These are phyloP conservation scores for Zaprionus bogoriensis DNA, from an alignment of 2,888 invertebrate genomes.

Conservation along the genomic window DNA sequence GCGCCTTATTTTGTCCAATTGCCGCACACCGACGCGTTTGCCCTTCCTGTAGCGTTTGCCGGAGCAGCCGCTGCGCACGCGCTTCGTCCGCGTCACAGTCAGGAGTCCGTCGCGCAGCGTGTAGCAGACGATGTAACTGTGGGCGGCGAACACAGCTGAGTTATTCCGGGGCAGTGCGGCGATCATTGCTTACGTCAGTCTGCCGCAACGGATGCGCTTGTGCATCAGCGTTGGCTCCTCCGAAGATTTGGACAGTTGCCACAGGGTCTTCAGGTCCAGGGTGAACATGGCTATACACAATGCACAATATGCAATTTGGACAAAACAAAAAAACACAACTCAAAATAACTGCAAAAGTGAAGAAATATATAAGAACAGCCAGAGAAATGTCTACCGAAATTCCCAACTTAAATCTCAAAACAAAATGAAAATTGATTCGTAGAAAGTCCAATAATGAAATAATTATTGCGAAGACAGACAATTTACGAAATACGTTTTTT, in stretches of 20 bases:
- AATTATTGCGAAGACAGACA: too few species aligned
- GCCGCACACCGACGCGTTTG: not conserved
- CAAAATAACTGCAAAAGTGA: not conserved
- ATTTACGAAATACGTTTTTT: too few species aligned
- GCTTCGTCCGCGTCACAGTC: constrained; percentile 17
- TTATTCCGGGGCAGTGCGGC: not conserved
- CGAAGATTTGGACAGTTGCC: constrained; percentile 20
- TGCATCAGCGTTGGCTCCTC: not conserved
- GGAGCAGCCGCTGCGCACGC: not conserved
- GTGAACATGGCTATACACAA: constrained; percentile 18
- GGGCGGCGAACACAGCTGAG: too few species aligned
- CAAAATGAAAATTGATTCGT: too few species aligned
- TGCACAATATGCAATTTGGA: constrained; percentile 35
- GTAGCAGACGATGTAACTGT: constrained; percentile 43
- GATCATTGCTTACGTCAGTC: constrained; percentile 30
- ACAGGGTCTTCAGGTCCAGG: constrained; percentile 39
- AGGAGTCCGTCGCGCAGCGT: constrained; percentile 24
- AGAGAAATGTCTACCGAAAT: not conserved
- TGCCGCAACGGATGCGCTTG: constrained; percentile 33
- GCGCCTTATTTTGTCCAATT: not conserved
- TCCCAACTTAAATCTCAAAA: too few species aligned
- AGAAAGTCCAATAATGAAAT: too few species aligned
- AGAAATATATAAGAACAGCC: not conserved
- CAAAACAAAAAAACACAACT: too few species aligned
- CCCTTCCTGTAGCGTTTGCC: not conserved